Percentiles rank a stretch among this genome's conserved stretches.
Evolutionary conservation across 2,888 invertebrate species (phyloP).

Genomic region (Pelosia muscerda): DNA sequence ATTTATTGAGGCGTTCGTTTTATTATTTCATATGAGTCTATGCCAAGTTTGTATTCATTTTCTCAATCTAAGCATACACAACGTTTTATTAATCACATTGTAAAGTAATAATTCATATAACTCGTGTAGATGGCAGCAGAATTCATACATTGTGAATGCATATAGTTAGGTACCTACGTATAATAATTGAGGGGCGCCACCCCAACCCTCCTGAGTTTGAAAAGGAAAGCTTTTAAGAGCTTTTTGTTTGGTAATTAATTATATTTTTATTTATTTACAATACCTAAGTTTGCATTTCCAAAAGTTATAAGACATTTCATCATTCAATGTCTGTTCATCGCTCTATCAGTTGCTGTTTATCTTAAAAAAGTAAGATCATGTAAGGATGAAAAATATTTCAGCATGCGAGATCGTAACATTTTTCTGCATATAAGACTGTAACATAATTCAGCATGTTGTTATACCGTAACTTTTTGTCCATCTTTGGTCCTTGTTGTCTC

Average conservation of each 20-base stretch:
- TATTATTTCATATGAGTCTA: constrained; percentile 36
- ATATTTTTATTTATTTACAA: constrained; percentile 73
- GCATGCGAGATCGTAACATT: no score
- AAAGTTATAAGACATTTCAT: not conserved
- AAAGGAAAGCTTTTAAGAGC: constrained; percentile 85
- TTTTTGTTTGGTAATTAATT: constrained; percentile 86
- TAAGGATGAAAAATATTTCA: no score
- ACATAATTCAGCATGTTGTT: no score
- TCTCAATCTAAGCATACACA: constrained; percentile 17
- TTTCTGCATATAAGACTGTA: no score
- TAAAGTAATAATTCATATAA: constrained; percentile 33
- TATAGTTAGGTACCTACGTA: constrained; percentile 77
- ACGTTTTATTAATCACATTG: constrained; percentile 20
- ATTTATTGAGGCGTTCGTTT: constrained; percentile 41
- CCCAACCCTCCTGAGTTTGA: constrained; percentile 79
- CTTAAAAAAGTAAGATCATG: not conserved
- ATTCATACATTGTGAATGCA: constrained; percentile 71
- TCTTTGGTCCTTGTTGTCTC: no score
- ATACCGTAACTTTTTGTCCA: no score
- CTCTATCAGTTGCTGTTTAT: not conserved
- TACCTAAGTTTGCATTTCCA: constrained; percentile 59
- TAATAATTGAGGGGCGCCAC: constrained; percentile 81
- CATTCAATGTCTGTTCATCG: not conserved
- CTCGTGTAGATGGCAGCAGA: constrained; percentile 36
- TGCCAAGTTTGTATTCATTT: constrained; percentile 21